Conservation (phyloP, 2,113 vertebrate species). For the Serinus canaria region DNA sequence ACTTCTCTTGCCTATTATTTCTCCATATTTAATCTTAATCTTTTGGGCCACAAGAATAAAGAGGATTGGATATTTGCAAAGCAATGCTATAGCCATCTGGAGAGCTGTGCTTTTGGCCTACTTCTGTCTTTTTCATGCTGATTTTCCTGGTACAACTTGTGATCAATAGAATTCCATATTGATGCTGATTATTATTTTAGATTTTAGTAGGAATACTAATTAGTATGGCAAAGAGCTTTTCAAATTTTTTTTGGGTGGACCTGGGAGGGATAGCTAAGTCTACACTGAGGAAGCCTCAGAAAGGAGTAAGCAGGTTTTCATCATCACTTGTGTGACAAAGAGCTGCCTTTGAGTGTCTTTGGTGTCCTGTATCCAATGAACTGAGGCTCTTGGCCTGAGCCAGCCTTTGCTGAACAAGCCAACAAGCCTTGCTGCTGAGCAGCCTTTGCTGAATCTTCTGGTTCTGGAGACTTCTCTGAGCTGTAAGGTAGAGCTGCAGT, state of each 20-base stretch:
- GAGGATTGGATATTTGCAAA: background rate
- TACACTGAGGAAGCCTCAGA: background rate
- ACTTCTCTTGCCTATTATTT: background rate
- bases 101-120: background rate
- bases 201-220: background rate
- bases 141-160: background rate
- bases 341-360: background rate
- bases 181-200: background rate
- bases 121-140: background rate
- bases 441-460: background rate
- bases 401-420: background rate
- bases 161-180: background rate
- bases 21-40: background rate
- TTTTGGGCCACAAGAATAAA: background rate
- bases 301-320: background rate
- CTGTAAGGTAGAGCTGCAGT: background rate
- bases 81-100: background rate
- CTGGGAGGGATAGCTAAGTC: no score
- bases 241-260: background rate
- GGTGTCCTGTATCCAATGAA: background rate
- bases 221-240: background rate
- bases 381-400: background rate
- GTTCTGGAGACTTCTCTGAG: background rate
- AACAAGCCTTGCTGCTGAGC: background rate
- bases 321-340: background rate